These are phyloP conservation scores for Phymorhynchus buccinoides DNA, from an alignment of 1,140 invertebrate species.

Conservation along the genomic window DNA sequence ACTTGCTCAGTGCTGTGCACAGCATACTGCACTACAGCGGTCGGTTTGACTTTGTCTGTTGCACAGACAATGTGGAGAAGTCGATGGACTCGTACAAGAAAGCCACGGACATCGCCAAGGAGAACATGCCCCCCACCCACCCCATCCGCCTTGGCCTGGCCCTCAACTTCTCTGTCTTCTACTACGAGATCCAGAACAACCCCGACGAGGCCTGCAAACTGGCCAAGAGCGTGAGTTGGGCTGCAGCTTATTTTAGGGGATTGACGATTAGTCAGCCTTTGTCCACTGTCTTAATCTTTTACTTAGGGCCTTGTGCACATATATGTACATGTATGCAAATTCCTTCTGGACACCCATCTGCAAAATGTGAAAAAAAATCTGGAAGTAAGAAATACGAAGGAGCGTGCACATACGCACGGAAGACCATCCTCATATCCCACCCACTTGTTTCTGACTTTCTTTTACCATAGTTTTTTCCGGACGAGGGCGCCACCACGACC, in stretches of 20 bases:
- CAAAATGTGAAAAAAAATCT: too few relatives aligned
- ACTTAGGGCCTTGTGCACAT: too few relatives aligned
- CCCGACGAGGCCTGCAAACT: conserved; percentile 98
- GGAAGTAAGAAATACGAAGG: too few relatives aligned
- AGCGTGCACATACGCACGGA: too few relatives aligned
- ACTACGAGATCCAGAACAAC: conserved; percentile 99
- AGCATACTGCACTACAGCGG: not conserved
- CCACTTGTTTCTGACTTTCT: too few relatives aligned
- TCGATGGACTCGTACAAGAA: conserved; percentile 99
- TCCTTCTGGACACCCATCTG: too few relatives aligned
- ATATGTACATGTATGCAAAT: too few relatives aligned
- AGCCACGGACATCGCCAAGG: conserved; percentile 98
- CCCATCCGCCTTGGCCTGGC: conserved; percentile 98
- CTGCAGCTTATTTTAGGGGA: too few relatives aligned
- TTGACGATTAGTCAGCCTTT: not conserved
- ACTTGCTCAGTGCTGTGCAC: not conserved
- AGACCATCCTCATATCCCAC: too few relatives aligned
- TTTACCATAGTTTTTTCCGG: too few relatives aligned
- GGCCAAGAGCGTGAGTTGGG: conserved; percentile 92
- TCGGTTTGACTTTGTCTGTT: conserved; percentile 49
- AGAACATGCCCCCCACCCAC: conserved; percentile 98
- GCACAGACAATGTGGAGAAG: conserved; percentile 96
- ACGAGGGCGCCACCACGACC: too few relatives aligned
- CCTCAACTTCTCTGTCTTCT: conserved; percentile 99
- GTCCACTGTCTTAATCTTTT: not conserved